phyloP scores from a whole-genome alignment of 1,140 invertebrate species.

The Drosophila simulans region DNA sequence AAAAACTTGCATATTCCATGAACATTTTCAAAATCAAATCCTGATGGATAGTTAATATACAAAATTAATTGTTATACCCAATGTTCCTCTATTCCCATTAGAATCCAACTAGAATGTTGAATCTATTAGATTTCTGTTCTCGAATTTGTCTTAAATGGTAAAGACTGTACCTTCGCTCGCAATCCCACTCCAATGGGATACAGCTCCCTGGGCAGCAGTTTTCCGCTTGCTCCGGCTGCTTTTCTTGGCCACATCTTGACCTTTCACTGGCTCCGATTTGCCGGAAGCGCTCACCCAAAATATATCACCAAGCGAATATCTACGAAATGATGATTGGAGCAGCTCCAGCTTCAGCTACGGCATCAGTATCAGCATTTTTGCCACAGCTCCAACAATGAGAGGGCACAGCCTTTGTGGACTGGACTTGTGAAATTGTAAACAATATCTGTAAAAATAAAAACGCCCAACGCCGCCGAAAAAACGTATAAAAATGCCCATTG shows the following conservation, averaged over 20 bases:
- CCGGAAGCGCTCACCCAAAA: slow-evolving; percentile 80
- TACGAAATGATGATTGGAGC: slow-evolving; percentile 61
- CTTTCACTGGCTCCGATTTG: slow-evolving; percentile 75
- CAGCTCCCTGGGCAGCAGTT: slow-evolving; percentile 74
- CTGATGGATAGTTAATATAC: too few relatives aligned
- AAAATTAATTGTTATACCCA: too few relatives aligned
- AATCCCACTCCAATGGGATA: slow-evolving; percentile 44
- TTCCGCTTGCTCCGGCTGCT: slow-evolving; percentile 48
- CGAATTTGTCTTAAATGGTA: too few relatives aligned
- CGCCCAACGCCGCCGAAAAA: slow-evolving; percentile 71
- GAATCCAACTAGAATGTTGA: too few relatives aligned
- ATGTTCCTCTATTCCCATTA: too few relatives aligned
- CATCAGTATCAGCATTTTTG: slow-evolving; percentile 7
- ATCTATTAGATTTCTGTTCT: too few relatives aligned
- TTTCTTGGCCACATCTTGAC: slow-evolving; percentile 75
- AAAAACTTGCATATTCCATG: too few relatives aligned
- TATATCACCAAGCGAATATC: slow-evolving; percentile 82
- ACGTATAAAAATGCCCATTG: slow-evolving; percentile 61
- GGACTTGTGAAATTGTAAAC: slow-evolving; percentile 69
- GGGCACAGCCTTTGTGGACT: slow-evolving; percentile 31
- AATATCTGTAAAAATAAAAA: slow-evolving; percentile 83
- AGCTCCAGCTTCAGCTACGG: slow-evolving; percentile 19
- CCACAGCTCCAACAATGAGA: slow-evolving; percentile 35
- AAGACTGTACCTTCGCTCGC: slow-evolving; percentile 9
- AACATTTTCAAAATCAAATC: background rate